phyloP scores from a whole-genome alignment of 2,113 vertebrate species.

The Hepsetus odoe region DNA sequence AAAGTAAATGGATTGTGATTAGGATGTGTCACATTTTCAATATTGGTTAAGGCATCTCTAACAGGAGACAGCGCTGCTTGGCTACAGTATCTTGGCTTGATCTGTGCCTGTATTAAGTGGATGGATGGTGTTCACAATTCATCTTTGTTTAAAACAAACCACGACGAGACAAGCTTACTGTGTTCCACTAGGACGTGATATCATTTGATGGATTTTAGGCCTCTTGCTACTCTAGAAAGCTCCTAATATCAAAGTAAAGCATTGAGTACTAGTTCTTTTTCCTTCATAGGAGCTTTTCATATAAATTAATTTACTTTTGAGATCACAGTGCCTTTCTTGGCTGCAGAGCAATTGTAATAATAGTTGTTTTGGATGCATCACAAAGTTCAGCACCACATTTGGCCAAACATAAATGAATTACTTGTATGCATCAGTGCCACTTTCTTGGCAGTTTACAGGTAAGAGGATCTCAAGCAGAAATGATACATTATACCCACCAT shows the following conservation, averaged over 20 bases:
- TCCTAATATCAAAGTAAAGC: background rate
- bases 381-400: background rate
- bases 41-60: too few species aligned
- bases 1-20: too few species aligned
- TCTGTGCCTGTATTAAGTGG: too few species aligned
- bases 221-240: too few species aligned
- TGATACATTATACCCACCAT: constrained; percentile 22
- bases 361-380: background rate
- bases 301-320: background rate
- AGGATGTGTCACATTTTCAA: too few species aligned
- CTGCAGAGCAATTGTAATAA: background rate
- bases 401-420: background rate
- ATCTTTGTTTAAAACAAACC: too few species aligned
- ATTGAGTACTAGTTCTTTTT: background rate
- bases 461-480: constrained; percentile 33
- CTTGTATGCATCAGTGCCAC: constrained; percentile 7
- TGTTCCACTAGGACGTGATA: too few species aligned
- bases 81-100: too few species aligned
- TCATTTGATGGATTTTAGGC: too few species aligned
- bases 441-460: constrained; percentile 19
- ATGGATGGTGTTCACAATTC: too few species aligned
- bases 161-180: too few species aligned
- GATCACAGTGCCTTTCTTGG: background rate
- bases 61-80: too few species aligned
- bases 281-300: background rate